These are phyloP conservation scores for Sarcoramphus papa DNA, from an alignment of 2,797 vertebrate genomes.

Conservation along the genomic window DNA sequence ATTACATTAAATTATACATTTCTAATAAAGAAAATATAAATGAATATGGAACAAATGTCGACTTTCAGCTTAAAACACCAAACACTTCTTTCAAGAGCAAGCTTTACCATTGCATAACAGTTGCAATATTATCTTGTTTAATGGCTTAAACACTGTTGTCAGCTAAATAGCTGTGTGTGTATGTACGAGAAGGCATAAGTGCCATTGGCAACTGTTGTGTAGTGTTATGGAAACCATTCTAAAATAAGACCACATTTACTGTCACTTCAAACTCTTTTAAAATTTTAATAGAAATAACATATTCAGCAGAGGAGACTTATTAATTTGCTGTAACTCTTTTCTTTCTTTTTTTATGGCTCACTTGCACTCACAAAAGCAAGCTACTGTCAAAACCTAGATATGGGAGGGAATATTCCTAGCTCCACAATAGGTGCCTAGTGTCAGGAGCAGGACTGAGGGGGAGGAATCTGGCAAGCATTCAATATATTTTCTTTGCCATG, in stretches of 20 bases:
- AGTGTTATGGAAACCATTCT: conserved; percentile 56
- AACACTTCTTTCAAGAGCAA: background rate
- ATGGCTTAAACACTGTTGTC: conserved; percentile 46
- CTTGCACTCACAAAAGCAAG: conserved; percentile 4
- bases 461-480: conserved; percentile 5
- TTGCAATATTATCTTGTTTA: conserved; percentile 21
- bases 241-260: conserved; percentile 47
- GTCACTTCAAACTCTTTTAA: conserved; percentile 54
- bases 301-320: conserved; percentile 41
- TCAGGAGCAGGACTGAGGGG: background rate
- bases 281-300: conserved; percentile 61
- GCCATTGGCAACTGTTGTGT: conserved; percentile 34
- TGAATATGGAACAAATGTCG: conserved; percentile 47
- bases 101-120: background rate
- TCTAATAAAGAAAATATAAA: conserved; percentile 66
- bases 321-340: conserved; percentile 26
- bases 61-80: conserved; percentile 27
- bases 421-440: background rate
- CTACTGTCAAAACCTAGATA: background rate
- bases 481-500: background rate
- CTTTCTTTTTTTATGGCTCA: background rate
- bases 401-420: background rate
- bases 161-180: conserved; percentile 3
- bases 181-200: background rate
- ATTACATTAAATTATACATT: conserved; percentile 65